Conservation (phyloP, 2,888 invertebrate species). For the Callosobruchus maculatus region DNA sequence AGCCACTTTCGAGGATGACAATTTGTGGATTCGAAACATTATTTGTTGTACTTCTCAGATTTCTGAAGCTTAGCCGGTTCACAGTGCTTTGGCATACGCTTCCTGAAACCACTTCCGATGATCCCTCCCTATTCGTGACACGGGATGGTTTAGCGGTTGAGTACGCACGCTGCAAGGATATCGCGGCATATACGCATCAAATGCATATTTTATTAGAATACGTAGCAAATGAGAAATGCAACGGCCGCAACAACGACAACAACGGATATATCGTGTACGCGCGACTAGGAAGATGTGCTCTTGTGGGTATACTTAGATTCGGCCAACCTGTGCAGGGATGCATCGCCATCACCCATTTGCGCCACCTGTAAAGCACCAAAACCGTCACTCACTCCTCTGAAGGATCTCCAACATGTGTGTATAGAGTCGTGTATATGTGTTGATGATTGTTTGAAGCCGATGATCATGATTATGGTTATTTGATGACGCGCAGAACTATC, state of each 20-base stretch:
- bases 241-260: neutral
- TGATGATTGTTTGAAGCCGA: constrained; percentile 8
- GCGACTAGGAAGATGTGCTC: constrained; percentile 40
- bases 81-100: too few species aligned
- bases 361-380: constrained; percentile 51
- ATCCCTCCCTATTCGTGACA: too few species aligned
- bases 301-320: constrained; percentile 51
- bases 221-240: neutral
- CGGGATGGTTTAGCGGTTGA: neutral
- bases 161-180: neutral
- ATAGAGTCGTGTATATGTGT: constrained; percentile 1
- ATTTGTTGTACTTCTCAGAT: too few species aligned
- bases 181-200: neutral
- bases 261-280: constrained; percentile 1
- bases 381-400: constrained; percentile 28
- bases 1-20: too few species aligned
- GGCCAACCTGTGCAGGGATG: constrained; percentile 48
- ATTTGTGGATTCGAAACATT: too few species aligned
- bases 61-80: too few species aligned
- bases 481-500: too few species aligned
- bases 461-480: constrained; percentile 6
- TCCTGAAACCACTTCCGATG: too few species aligned
- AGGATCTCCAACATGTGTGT: neutral
- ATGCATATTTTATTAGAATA: too few species aligned
- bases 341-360: constrained; percentile 47